Evolutionary conservation across 2,113 vertebrate species (phyloP).

Genomic region (Ascaphus truei): DNA sequence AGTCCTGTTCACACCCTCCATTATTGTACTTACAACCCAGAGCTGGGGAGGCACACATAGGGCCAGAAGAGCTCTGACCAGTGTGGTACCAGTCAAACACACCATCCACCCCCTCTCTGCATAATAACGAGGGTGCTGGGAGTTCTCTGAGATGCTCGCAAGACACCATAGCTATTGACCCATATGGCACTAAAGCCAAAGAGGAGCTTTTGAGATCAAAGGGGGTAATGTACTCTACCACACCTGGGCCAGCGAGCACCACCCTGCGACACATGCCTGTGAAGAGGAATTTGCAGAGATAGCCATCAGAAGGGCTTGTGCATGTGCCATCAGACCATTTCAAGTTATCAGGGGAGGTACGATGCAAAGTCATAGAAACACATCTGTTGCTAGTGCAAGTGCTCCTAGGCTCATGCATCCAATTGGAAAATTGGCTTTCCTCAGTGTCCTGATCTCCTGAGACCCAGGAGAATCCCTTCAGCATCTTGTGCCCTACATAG

Average conservation of each 20-base stretch:
- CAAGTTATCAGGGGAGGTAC: neutral
- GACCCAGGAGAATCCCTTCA: constrained; percentile 63
- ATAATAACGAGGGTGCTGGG: constrained; percentile 34
- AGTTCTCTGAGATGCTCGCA: neutral
- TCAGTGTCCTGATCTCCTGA: constrained; percentile 13
- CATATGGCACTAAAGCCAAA: constrained; percentile 55
- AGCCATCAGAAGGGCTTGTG: constrained; percentile 28
- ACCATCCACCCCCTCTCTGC: constrained; percentile 21
- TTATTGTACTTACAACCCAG: constrained; percentile 48
- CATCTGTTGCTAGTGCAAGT: constrained; percentile 60
- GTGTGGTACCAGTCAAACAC: constrained; percentile 54
- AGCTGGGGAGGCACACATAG: constrained; percentile 48
- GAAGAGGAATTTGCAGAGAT: constrained; percentile 71
- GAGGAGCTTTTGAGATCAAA: constrained; percentile 47
- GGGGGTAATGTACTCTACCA: constrained; percentile 53
- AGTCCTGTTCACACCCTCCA: constrained; percentile 63
- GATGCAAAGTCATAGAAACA: constrained; percentile 20
- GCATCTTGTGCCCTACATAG: neutral
- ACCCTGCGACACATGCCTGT: constrained; percentile 62
- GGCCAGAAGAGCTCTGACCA: neutral
- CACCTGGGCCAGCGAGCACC: constrained; percentile 49
- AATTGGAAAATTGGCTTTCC: constrained; percentile 45
- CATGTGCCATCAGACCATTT: constrained; percentile 53
- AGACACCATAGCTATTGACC: constrained; percentile 43
- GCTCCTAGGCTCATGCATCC: constrained; percentile 43